These are phyloP conservation scores for Pteruthius melanotis DNA, from an alignment of 2,113 vertebrate species.

Conservation along the genomic window DNA sequence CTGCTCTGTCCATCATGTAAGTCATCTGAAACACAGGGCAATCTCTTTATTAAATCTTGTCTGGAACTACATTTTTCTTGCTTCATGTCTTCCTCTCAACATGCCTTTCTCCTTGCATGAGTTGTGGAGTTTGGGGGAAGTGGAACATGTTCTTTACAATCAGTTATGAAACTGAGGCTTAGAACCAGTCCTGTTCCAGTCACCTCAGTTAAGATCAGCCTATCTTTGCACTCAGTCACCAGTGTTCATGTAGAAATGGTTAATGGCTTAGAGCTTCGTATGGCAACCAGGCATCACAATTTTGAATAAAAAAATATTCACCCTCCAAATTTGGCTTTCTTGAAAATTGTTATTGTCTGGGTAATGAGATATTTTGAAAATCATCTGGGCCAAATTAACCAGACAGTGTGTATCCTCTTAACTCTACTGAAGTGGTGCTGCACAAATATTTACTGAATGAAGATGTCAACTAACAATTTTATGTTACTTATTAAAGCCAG, in stretches of 20 bases:
- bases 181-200: background rate
- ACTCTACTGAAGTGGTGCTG: background rate
- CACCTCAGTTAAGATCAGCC: background rate
- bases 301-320: background rate
- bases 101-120: background rate
- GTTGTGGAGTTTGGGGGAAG: background rate
- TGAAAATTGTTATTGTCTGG: background rate
- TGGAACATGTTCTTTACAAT: background rate
- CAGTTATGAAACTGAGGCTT: background rate
- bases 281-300: background rate
- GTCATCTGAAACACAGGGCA: background rate
- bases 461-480: background rate
- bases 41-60: background rate
- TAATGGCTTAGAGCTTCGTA: background rate
- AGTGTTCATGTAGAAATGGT: background rate
- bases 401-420: background rate
- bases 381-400: background rate
- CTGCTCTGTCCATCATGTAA: background rate
- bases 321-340: background rate
- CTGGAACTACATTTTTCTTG: background rate
- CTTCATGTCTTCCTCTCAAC: background rate
- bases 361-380: background rate
- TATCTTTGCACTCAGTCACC: background rate
- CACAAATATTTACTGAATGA: background rate
- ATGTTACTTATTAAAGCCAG: background rate